These are phyloP conservation scores for Drosophila ochracea DNA, from an alignment of 2,888 invertebrate species.

Conservation along the genomic window DNA sequence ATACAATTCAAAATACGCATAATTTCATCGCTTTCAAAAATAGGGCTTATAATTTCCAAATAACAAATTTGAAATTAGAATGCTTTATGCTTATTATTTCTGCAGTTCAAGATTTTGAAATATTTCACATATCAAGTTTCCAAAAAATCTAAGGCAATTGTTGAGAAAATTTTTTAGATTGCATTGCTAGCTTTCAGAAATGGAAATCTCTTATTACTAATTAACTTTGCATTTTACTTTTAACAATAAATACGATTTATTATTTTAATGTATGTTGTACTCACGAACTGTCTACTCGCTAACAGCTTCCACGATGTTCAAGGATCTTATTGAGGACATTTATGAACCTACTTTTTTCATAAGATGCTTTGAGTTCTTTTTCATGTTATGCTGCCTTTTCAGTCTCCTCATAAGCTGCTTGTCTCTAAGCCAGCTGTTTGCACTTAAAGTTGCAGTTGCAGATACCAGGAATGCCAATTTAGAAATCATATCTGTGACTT, in stretches of 20 bases:
- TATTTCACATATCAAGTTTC: not conserved
- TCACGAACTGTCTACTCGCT: not conserved
- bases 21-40: not conserved
- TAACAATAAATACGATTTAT: not conserved
- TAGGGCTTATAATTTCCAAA: not conserved
- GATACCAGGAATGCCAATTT: conserved; percentile 1
- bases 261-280: not conserved
- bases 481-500: conserved; percentile 34
- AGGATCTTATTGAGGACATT: not conserved
- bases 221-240: not conserved
- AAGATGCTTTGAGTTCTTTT: not conserved
- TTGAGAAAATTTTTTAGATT: not conserved
- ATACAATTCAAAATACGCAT: not conserved
- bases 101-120: not conserved
- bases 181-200: not conserved
- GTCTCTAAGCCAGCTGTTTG: not conserved
- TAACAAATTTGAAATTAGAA: not conserved
- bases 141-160: not conserved
- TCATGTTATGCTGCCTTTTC: not conserved
- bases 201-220: not conserved
- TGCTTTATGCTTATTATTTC: too few species aligned
- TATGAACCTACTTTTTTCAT: not conserved
- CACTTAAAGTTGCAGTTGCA: not conserved
- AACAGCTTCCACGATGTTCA: not conserved
- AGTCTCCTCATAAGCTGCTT: not conserved